phyloP scores from a whole-genome alignment of 2,797 vertebrate species.

The Chlorospingus flavigularis region DNA sequence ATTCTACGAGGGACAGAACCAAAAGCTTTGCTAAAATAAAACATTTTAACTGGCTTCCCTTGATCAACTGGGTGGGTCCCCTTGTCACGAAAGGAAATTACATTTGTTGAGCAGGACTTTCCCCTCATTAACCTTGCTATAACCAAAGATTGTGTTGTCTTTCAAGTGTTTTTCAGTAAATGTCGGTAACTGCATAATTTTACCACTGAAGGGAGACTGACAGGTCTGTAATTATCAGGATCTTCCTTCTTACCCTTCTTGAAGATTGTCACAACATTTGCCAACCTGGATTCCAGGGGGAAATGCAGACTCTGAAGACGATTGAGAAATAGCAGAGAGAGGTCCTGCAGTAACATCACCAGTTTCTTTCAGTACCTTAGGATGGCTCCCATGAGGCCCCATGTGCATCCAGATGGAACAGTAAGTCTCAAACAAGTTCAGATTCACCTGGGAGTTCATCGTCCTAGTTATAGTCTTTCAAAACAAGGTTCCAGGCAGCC shows the following conservation, averaged over 20 bases:
- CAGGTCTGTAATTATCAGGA: not conserved
- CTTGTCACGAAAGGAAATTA: not conserved
- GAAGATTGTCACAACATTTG: not conserved
- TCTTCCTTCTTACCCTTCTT: not conserved
- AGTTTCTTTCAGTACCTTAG: not conserved
- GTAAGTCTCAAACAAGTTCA: not conserved
- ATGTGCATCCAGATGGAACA: not conserved
- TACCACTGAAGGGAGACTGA: not conserved
- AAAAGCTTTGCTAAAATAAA: not conserved
- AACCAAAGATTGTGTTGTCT: not conserved
- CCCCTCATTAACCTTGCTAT: not conserved
- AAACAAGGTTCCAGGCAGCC: accelerated
- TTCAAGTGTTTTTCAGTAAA: not conserved
- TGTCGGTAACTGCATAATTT: not conserved
- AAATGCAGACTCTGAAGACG: not conserved
- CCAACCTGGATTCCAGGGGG: not conserved
- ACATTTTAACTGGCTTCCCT: not conserved
- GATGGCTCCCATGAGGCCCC: not conserved
- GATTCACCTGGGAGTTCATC: not conserved
- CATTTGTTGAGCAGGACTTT: not conserved
- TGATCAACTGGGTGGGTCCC: not conserved
- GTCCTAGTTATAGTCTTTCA: not conserved
- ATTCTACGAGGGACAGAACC: not conserved
- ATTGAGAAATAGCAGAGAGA: not conserved
- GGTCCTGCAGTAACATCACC: not conserved